Evolutionary conservation across 2,797 vertebrate species (phyloP).

Genomic region (Podarcis siculus): DNA sequence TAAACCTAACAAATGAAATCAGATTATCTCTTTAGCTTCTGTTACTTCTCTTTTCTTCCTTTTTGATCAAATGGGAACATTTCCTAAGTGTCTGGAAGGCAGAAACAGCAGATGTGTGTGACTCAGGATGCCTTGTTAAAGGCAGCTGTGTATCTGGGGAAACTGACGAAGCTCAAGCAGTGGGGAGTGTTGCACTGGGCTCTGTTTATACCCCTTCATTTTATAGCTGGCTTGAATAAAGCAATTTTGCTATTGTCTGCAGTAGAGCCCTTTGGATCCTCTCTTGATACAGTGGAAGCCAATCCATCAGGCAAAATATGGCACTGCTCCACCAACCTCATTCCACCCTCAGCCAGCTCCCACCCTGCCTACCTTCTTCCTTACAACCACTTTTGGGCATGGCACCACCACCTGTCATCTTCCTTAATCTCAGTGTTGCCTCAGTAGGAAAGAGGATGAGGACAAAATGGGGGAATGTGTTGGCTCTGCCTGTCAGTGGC

Average conservation of each 20-base stretch:
- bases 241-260: slow-evolving; percentile 35
- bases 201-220: slow-evolving; percentile 70
- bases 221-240: slow-evolving; percentile 47
- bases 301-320: too few species aligned
- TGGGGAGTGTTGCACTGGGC: slow-evolving; percentile 51
- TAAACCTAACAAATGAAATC: slow-evolving; percentile 27
- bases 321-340: too few species aligned
- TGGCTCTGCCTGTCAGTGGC: too few species aligned
- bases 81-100: slow-evolving; percentile 63
- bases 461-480: too few species aligned
- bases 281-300: not conserved
- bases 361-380: too few species aligned
- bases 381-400: too few species aligned
- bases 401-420: too few species aligned
- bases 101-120: slow-evolving; percentile 29
- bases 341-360: too few species aligned
- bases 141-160: slow-evolving; percentile 43
- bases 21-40: slow-evolving; percentile 44
- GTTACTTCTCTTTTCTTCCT: slow-evolving; percentile 3
- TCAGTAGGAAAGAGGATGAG: too few species aligned
- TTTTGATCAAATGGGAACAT: not conserved
- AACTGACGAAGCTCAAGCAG: slow-evolving; percentile 27
- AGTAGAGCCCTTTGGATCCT: not conserved
- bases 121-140: slow-evolving; percentile 27
- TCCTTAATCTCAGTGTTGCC: too few species aligned